A percentile compares a stretch with the other conserved stretches of the same genome.
phyloP scores from a whole-genome alignment of 2,888 invertebrate genomes.

The Euphydryas editha region DNA sequence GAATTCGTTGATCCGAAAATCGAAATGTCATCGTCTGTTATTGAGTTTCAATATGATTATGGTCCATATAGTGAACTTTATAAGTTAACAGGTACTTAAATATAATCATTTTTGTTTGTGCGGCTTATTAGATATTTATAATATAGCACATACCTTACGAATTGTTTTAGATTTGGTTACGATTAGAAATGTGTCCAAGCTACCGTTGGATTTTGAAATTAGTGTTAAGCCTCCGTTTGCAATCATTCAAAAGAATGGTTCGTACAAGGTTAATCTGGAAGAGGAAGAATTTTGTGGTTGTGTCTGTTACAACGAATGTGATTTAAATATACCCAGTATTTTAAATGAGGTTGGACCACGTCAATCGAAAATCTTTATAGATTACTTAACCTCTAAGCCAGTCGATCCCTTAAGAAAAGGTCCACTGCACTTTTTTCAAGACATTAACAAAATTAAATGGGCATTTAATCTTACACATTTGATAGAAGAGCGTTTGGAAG shows the following conservation, averaged over 20 bases:
- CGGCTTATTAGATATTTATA: background rate
- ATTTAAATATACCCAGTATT: constrained; percentile 63
- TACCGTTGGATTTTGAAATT: constrained; percentile 77
- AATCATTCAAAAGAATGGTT: constrained; percentile 64
- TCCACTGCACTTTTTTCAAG: constrained; percentile 70
- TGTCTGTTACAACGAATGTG: constrained; percentile 65
- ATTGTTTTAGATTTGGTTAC: constrained; percentile 76
- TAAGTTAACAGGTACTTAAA: constrained; percentile 69
- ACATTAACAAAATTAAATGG: constrained; percentile 74
- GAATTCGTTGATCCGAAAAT: constrained; percentile 85
- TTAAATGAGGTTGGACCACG: constrained; percentile 53
- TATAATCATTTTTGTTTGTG: background rate
- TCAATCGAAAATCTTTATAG: constrained; percentile 62
- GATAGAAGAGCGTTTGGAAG: constrained; percentile 69
- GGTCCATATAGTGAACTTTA: constrained; percentile 72
- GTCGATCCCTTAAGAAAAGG: constrained; percentile 62
- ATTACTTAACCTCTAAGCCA: constrained; percentile 67
- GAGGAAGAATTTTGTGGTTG: constrained; percentile 70
- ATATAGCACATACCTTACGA: background rate
- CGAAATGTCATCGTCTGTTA: constrained; percentile 70
- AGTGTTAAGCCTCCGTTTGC: constrained; percentile 79
- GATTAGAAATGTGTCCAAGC: constrained; percentile 81
- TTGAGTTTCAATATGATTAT: constrained; percentile 80
- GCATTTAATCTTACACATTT: constrained; percentile 69
- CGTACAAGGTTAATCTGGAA: constrained; percentile 63